phyloP scores from a whole-genome alignment of 2,797 vertebrate genomes.

The Sebastes nivosus region DNA sequence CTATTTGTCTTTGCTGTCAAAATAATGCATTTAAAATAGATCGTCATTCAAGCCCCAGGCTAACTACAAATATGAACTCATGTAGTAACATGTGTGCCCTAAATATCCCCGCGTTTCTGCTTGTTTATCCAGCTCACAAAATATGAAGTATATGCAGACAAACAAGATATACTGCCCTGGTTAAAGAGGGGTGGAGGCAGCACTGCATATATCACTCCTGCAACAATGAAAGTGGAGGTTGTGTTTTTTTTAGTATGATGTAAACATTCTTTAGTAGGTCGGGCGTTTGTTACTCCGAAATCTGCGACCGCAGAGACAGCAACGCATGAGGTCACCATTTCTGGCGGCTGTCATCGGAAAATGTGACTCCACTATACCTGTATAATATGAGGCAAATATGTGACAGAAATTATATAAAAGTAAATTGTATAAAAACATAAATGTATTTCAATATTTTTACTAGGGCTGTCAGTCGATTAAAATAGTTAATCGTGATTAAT shows the following conservation, averaged over 20 bases:
- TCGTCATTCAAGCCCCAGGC: not conserved
- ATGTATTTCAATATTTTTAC: too few species aligned
- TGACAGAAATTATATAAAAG: too few species aligned
- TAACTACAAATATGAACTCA: not conserved
- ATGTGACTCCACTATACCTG: too few species aligned
- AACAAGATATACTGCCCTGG: not conserved
- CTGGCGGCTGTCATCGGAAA: too few species aligned
- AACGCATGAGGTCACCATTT: too few species aligned
- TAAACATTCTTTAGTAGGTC: constrained; percentile 19
- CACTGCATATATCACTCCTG: not conserved
- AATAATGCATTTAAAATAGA: not conserved
- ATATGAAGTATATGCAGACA: not conserved
- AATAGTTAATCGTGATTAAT: too few species aligned
- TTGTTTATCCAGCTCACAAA: not conserved
- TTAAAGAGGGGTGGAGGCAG: not conserved
- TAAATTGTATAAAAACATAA: too few species aligned
- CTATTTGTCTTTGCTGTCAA: constrained; percentile 13
- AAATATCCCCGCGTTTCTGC: too few species aligned
- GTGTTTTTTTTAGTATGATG: not conserved
- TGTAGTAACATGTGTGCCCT: not conserved
- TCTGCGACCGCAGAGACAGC: too few species aligned
- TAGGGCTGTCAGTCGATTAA: too few species aligned
- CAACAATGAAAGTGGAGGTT: not conserved
- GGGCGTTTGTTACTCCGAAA: not conserved
- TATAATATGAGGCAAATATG: too few species aligned